Conservation (phyloP, 2,888 invertebrate species). For the Cheiracanthium punctorium region DNA sequence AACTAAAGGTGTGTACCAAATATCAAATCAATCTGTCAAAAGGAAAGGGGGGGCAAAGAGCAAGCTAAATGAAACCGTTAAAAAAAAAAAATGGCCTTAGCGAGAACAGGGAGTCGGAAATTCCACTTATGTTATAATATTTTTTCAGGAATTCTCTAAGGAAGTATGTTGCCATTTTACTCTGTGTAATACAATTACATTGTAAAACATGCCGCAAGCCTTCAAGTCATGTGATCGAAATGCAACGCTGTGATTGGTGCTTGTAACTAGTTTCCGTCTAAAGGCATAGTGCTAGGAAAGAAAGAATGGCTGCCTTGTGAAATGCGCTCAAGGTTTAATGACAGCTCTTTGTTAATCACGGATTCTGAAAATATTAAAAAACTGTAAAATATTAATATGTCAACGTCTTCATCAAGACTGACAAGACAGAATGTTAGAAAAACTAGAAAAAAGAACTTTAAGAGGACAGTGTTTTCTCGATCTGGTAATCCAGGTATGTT, state of each 20-base stretch:
- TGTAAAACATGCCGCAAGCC: constrained; percentile 62
- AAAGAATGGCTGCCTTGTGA: constrained; percentile 64
- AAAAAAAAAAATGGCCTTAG: too few species aligned
- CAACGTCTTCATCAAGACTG: constrained; percentile 59
- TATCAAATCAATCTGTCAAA: too few species aligned
- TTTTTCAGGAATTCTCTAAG: too few species aligned
- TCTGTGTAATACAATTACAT: not conserved
- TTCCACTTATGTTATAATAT: too few species aligned
- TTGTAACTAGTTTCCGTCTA: constrained; percentile 60
- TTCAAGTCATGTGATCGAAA: constrained; percentile 51
- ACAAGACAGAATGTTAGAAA: constrained; percentile 69
- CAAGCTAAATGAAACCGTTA: too few species aligned
- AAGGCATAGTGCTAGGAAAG: constrained; percentile 52
- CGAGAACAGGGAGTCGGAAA: too few species aligned
- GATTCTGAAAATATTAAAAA: constrained; percentile 21
- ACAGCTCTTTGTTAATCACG: constrained; percentile 65
- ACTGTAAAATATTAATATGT: constrained; percentile 58
- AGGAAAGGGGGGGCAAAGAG: too few species aligned
- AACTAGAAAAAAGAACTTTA: constrained; percentile 67
- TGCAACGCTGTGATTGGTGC: constrained; percentile 38
- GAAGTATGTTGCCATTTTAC: constrained; percentile 8
- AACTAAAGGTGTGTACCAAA: too few species aligned
- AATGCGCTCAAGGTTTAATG: constrained; percentile 67
- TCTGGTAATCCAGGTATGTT: constrained; percentile 68
- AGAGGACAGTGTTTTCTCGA: constrained; percentile 55